Evolutionary conservation across 2,113 vertebrate genomes (phyloP), one percentile per base, ranked within the genome.

Genomic region (Bothrops jararaca): DNA sequence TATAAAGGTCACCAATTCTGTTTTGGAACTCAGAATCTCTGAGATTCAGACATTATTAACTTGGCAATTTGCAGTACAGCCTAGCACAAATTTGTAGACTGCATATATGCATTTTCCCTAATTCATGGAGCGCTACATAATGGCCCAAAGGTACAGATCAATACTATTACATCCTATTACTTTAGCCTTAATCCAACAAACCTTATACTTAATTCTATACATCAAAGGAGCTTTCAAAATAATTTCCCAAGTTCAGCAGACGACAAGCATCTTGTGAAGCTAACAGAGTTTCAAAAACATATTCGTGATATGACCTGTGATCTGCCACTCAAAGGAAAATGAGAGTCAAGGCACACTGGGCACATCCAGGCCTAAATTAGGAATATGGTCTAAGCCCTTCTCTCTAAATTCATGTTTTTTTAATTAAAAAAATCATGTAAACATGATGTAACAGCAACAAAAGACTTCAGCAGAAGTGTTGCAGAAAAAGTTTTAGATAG

Each of bases 401-500:
- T 57, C 54, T 89, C 24, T 45, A 42, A 92, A 52, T 85, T 24
- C 42, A 74, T 29, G 45, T 92, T 26, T 18, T 18, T 15, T 87
- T 64, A 4, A 69, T 3, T 3, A 54, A 18, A 53, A 50, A 39
- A 64, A 50, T 10, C 5, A 52, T 23, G 45, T 64, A 92, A 89
- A 50, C 24, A 26, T n/a, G 20, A 26, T n/a, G 11, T 45, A 69
- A 92, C 54, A 92, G 24, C 48, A 89, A 29, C 34, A 42, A 53
- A 57, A 53, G 3, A 20, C 12, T 95, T 94, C 87, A 91, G 89
- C 34, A 88, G 34, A 53, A 6, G 45, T 18, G 53, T 88, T 92
- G 74, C 54, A 92, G 58, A 13, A 58, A 85, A 74, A n/a, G 45
- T 60, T 56, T 58, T 85, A 80, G 26, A 92, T 95, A 95, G 89